Evolutionary conservation across 2,113 vertebrate species (phyloP).

Genomic region (Tychaedon coryphoeus): DNA sequence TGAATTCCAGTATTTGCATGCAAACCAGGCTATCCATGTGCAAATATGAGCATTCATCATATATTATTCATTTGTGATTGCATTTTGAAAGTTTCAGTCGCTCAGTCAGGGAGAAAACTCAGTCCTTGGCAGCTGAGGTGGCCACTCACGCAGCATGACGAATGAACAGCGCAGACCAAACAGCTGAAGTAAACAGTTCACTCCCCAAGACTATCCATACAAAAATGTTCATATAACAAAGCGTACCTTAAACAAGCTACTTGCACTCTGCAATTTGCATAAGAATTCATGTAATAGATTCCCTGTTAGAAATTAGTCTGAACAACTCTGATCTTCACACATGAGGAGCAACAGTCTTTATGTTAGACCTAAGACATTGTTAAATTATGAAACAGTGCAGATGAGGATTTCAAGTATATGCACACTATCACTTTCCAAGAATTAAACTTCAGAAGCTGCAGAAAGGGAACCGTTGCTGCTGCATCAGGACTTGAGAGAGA

Average conservation of each 20-base stretch:
- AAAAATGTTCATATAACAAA: background rate
- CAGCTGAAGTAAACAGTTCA: background rate
- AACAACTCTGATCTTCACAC: background rate
- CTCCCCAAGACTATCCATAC: background rate
- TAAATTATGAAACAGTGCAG: background rate
- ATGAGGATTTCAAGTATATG: background rate
- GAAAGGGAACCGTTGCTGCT: background rate
- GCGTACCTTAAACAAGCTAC: background rate
- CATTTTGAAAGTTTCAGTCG: conserved; percentile 26
- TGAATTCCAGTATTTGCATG: conserved; percentile 27
- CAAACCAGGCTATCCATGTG: background rate
- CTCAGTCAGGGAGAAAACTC: background rate
- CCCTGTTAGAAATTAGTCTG: background rate
- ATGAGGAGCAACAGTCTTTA: background rate
- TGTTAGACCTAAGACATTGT: background rate
- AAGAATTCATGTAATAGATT: background rate
- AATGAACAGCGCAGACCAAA: background rate
- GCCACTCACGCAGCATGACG: background rate
- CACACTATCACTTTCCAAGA: background rate
- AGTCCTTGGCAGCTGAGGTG: background rate
- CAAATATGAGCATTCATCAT: conserved; percentile 24
- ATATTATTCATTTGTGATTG: conserved; percentile 49
- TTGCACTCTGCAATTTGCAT: background rate
- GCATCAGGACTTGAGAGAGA: background rate
- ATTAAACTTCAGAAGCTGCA: background rate